A percentile compares a stretch with the other conserved stretches of the same genome.
phyloP scores from a whole-genome alignment of 2,797 vertebrate species.

The Microctenopoma lineatum region DNA sequence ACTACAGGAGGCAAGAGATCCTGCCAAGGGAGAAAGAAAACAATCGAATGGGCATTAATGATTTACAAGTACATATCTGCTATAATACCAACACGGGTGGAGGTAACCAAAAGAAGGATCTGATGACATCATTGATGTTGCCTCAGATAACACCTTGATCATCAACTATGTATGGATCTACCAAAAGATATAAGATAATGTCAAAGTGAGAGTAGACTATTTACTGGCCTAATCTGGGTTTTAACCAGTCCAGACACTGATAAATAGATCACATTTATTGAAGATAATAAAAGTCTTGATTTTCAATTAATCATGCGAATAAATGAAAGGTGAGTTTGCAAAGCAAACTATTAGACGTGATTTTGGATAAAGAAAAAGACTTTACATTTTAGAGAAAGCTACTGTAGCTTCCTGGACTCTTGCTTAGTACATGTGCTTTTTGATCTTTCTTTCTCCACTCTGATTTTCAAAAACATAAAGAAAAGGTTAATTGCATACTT shows the following conservation, averaged over 20 bases:
- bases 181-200: slow-evolving; percentile 74
- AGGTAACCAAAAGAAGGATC: slow-evolving; percentile 76
- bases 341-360: neutral
- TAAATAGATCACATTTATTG: slow-evolving; percentile 17
- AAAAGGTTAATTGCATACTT: neutral
- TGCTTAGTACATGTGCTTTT: neutral
- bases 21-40: slow-evolving; percentile 66
- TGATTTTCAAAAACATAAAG: neutral
- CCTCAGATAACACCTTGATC: slow-evolving; percentile 79
- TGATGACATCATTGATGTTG: slow-evolving; percentile 78
- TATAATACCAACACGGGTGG: slow-evolving; percentile 81
- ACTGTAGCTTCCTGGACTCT: neutral
- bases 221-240: slow-evolving; percentile 36
- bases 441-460: neutral
- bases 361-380: neutral
- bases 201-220: slow-evolving; percentile 71
- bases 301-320: neutral
- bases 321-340: neutral
- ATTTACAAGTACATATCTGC: slow-evolving; percentile 83
- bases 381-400: neutral
- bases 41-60: slow-evolving; percentile 80
- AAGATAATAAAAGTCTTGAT: neutral
- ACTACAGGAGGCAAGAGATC: slow-evolving; percentile 74
- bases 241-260: slow-evolving; percentile 31
- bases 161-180: slow-evolving; percentile 81